These are phyloP conservation scores for Brachionus paranguensis DNA, from an alignment of 1,140 invertebrate genomes.

Conservation along the genomic window DNA sequence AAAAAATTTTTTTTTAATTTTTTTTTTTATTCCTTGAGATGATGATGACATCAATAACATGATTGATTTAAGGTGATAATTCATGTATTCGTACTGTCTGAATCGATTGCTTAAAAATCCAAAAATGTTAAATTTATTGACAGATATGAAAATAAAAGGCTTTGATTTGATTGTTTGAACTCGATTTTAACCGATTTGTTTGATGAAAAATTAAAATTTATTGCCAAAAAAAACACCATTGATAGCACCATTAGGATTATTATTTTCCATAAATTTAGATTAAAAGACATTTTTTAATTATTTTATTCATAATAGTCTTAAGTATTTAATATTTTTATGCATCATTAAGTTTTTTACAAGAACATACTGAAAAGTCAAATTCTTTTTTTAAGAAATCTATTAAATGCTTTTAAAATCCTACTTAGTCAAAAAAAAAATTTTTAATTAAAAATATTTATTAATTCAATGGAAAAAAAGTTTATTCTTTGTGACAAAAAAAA, in stretches of 20 bases:
- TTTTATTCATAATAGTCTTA: not conserved
- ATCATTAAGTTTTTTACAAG: not conserved
- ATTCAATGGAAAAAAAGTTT: no score
- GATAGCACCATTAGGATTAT: not conserved
- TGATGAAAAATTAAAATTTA: not conserved
- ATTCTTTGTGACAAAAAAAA: no score
- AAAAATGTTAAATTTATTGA: not conserved
- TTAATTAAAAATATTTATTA: not conserved
- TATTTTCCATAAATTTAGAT: not conserved
- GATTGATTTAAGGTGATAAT: not conserved
- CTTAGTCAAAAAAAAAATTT: not conserved
- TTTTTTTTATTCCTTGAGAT: not conserved
- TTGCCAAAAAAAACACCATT: not conserved
- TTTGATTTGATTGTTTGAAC: not conserved
- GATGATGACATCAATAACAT: slow-evolving; percentile 14
- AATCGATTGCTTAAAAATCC: not conserved
- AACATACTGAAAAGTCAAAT: not conserved
- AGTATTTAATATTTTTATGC: not conserved
- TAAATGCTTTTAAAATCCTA: not conserved
- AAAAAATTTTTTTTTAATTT: not conserved
- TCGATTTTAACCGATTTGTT: not conserved
- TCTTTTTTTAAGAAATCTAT: not conserved
- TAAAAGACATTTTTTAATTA: not conserved
- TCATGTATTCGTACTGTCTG: slow-evolving; percentile 37
- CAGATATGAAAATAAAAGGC: not conserved